Percentiles rank a stretch among this genome's conserved stretches.
Evolutionary conservation across 2,888 invertebrate species (phyloP).

Genomic region (Phaonia tiefii): DNA sequence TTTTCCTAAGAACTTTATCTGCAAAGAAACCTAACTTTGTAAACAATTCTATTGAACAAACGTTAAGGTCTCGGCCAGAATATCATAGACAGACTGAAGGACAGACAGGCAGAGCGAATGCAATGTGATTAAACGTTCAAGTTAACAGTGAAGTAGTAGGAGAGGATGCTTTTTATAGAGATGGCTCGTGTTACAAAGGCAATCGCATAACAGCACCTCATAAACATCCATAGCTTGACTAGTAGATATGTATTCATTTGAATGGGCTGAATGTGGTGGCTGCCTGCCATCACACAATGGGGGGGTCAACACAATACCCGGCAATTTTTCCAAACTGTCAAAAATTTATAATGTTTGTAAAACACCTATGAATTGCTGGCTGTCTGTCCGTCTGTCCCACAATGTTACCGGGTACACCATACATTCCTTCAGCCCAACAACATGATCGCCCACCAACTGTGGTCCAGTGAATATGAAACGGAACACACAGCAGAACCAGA

Average conservation of each 20-base stretch:
- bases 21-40: slow-evolving; percentile 16
- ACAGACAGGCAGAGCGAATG: background rate
- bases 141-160: background rate
- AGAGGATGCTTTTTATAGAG: slow-evolving; percentile 10
- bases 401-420: slow-evolving; percentile 32
- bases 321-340: slow-evolving; percentile 79
- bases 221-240: slow-evolving; percentile 24
- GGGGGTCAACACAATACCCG: slow-evolving; percentile 78
- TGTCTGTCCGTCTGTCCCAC: background rate
- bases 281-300: slow-evolving; percentile 74
- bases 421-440: slow-evolving; percentile 36
- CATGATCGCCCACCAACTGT: slow-evolving; percentile 77
- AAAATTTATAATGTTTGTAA: slow-evolving; percentile 74
- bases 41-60: slow-evolving; percentile 65
- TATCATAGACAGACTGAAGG: background rate
- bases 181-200: slow-evolving; percentile 76
- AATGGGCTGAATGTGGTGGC: background rate
- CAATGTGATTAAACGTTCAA: background rate
- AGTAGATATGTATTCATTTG: too few species aligned
- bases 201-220: slow-evolving; percentile 61
- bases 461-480: slow-evolving; percentile 67
- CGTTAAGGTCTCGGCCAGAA: slow-evolving; percentile 43
- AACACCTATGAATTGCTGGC: slow-evolving; percentile 61
- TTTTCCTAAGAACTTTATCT: too few species aligned
- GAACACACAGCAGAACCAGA: slow-evolving; percentile 44